Conservation (phyloP, 2,888 invertebrate species). For the Chamaedrilus cognettii region DNA sequence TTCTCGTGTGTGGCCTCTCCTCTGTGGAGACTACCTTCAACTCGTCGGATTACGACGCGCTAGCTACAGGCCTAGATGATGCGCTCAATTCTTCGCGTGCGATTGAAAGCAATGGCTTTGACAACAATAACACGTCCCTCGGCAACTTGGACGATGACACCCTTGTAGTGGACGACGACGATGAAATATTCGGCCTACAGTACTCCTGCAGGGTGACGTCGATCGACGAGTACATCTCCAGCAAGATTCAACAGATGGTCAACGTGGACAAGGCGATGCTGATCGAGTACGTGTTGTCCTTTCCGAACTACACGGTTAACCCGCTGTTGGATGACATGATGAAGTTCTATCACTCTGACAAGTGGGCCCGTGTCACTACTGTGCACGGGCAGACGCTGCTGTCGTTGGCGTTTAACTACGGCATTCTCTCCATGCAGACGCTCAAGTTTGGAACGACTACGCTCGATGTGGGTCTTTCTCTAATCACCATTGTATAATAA, state of each 20-base stretch:
- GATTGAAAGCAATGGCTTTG: too few species aligned
- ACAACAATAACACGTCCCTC: too few species aligned
- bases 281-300: slow-evolving; percentile 34
- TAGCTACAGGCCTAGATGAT: too few species aligned
- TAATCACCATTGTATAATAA: too few species aligned
- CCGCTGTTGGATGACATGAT: slow-evolving; percentile 29
- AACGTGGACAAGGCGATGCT: slow-evolving; percentile 30
- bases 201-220: background rate
- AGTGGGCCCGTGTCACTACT: slow-evolving; percentile 43
- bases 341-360: slow-evolving; percentile 25
- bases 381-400: slow-evolving; percentile 54
- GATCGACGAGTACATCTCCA: background rate
- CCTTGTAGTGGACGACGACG: background rate
- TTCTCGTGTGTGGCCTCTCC: too few species aligned
- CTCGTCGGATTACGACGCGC: too few species aligned
- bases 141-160: too few species aligned
- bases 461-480: too few species aligned
- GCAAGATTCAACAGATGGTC: background rate
- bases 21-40: too few species aligned
- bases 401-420: slow-evolving; percentile 57
- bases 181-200: background rate
- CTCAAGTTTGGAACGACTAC: slow-evolving; percentile 48
- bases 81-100: too few species aligned
- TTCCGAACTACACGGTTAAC: slow-evolving; percentile 32
- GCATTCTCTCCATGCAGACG: slow-evolving; percentile 53